Evolutionary conservation across 2,888 invertebrate genomes (phyloP), one percentile per base, ranked within the genome.

Genomic region (Trissolcus japonicus): DNA sequence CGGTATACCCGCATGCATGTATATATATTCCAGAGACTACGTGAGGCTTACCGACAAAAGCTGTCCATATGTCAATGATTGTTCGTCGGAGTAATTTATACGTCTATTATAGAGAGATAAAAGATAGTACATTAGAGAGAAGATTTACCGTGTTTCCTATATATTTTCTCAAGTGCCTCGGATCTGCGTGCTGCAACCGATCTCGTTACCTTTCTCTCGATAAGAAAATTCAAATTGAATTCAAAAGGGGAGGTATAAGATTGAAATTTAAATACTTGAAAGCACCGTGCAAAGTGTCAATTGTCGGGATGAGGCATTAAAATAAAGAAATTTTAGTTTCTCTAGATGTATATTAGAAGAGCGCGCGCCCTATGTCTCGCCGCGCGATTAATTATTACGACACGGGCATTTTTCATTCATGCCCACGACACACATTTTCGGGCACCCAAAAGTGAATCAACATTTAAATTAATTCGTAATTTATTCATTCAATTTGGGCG

Each of bases 391-490:
- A 50, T 43, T 25, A 25, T 17, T 19, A 60, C 16, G 16, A 40
- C 43, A n/a, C 43, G 17, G 11, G 11, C 17, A 46, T 57, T 53
- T 71, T 71, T 69, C 57, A 53, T 62, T 62, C 11, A 35, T 62
- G 43, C 43, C 57, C 46, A 16, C 6, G 43, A 48, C 41, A 19
- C 25, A 59, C 51, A 14, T 21, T 54, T 40, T 55, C 46, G 40
- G 21, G 17, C 21, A 53, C 7, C 59, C 46, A 48, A 62, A 74
- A 67, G 53, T 56, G 53, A 74, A 74, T 74, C 74, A 74, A 74
- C 74, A 74, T 74, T 53, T 67, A 74, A 74, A 74, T 74, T 68
- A 68, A 59, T 75, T 68, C 68, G 53, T 68, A 75, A 75, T 75
- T 62, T 75, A 75, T 75, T 75, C 74, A 75, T 75, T 75, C 59